phyloP scores from a whole-genome alignment of 2,113 vertebrate species.

The Hippocampus guttulatus region DNA sequence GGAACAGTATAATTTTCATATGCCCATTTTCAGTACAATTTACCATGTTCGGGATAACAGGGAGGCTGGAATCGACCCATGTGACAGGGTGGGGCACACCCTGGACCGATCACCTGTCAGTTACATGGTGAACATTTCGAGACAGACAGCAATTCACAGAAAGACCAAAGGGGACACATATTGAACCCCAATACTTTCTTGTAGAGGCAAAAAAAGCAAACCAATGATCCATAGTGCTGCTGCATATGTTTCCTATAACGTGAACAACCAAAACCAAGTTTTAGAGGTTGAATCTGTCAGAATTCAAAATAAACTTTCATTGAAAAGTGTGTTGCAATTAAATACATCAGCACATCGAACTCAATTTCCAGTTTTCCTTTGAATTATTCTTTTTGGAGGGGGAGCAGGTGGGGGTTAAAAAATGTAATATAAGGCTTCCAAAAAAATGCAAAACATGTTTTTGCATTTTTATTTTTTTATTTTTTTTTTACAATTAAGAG shows the following conservation, averaged over 20 bases:
- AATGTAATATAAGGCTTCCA: background rate
- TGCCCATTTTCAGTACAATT: background rate
- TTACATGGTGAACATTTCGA: background rate
- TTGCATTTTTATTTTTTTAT: background rate
- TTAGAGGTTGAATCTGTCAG: background rate
- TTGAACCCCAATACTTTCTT: background rate
- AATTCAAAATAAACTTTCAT: background rate
- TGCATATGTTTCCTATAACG: background rate
- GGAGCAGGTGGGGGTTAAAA: accelerated
- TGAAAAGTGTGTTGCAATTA: background rate
- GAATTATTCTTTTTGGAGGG: background rate
- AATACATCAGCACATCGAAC: background rate
- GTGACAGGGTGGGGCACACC: background rate
- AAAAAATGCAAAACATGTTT: background rate
- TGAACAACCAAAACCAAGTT: background rate
- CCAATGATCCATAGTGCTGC: background rate
- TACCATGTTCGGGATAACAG: background rate
- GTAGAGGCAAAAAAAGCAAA: background rate
- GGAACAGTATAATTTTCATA: background rate
- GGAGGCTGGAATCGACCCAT: background rate
- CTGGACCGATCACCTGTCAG: background rate
- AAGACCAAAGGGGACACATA: background rate
- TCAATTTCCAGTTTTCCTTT: background rate
- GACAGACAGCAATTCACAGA: background rate
- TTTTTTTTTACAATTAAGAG: too few species aligned